Evolutionary conservation across 2,888 invertebrate genomes (phyloP).

Genomic region (Ophonus ardosiacus): DNA sequence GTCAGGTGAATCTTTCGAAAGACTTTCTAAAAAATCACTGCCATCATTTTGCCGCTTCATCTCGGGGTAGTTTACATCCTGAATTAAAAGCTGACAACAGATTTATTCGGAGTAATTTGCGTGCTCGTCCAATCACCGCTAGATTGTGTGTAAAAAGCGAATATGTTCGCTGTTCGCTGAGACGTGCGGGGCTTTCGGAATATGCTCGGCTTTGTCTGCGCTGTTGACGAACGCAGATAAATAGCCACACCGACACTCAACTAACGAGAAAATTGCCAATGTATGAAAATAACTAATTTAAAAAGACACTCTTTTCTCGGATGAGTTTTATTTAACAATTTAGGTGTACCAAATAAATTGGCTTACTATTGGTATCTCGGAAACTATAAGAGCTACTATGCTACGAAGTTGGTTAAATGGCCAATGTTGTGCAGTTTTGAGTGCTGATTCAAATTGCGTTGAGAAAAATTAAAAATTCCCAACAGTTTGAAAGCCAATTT

Average conservation of each 20-base stretch:
- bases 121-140: conserved; percentile 37
- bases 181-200: conserved; percentile 34
- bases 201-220: conserved; percentile 9
- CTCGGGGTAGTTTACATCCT: neutral
- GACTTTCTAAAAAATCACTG: neutral
- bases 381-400: no score
- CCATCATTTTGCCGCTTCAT: neutral
- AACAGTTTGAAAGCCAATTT: no score
- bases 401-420: no score
- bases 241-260: conserved; percentile 8
- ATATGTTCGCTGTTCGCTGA: conserved; percentile 25
- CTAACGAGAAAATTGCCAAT: conserved; percentile 16
- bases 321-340: no score
- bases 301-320: no score
- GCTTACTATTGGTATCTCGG: no score
- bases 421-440: no score
- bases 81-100: conserved; percentile 47
- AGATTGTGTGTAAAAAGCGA: conserved; percentile 45
- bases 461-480: no score
- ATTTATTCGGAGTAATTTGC: conserved; percentile 35
- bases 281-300: neutral
- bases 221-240: neutral
- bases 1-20: neutral
- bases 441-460: no score
- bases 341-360: no score